Base-by-base conservation (phyloP, 2,797 vertebrate species). In the Periophthalmus magnuspinnatus region DNA sequence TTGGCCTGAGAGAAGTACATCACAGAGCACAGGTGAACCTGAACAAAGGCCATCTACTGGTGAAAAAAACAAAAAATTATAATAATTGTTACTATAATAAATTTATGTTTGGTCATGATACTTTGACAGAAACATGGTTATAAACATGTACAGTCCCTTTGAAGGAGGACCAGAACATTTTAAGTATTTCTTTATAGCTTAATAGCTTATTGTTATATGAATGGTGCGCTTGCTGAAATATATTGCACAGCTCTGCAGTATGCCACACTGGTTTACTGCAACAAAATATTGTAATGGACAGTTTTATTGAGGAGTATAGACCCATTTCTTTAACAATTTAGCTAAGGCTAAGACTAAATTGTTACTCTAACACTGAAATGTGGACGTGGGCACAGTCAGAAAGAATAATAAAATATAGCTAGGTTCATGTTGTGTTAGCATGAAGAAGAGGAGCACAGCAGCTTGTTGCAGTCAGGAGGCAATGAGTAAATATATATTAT, bases 291-390 rank as follows among this genome's bases (percentile, higher is more conserved):
- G 6, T 5, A 58, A 58, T 14, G 24, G 21, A 55, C 52, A 11
- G 52, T 55, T 55, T 22, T 13, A 50, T 50, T 45, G 13, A 45
- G 41, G 13, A 4, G 41, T 45, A 45, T 45, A 14, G 41, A 45
- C 41, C 3, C 41, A 14, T 45, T 45, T 45, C 10, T 45, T 45
- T 45, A 45, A 41, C 11, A 45, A 56, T 56, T 56, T 56, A 5
- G 11, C 28, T 58, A 54, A 14, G 54, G 58, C 61, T 80, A 14
- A 76, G 54, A 70, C 68, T 28, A 41, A 65, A 22, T 69, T 6
- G 24, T 32, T 57, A 14, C 22, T 28, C 11, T 32, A 2, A 22
- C 58, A 13, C 28, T 16, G 6, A 57, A 58, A 58, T 32, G 56
- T 17, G 28, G 28, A 58, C 14, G 2, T 3, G 52, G 19, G 52